Evolutionary conservation across 2,113 vertebrate genomes (phyloP).

Genomic region (Notothenia rossii): DNA sequence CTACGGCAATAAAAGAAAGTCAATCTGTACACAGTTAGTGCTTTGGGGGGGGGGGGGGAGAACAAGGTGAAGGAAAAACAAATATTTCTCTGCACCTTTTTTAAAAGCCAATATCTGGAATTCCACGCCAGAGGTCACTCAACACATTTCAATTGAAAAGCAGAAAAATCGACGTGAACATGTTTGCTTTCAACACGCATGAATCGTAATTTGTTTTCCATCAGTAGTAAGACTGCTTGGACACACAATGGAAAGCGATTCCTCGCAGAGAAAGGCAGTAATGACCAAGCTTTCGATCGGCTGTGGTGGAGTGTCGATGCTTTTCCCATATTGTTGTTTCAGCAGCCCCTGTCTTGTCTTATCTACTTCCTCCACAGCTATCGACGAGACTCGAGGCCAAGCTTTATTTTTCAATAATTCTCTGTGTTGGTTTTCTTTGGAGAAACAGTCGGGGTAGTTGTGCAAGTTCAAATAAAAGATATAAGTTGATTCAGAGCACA

Average conservation of each 20-base stretch:
- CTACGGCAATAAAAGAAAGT: constrained; percentile 32
- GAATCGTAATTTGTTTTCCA: constrained; percentile 1
- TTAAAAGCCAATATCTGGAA: constrained; percentile 32
- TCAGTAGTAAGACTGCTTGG: background rate
- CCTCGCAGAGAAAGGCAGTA: constrained; percentile 18
- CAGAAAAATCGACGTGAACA: background rate
- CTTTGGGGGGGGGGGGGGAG: background rate
- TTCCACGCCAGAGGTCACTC: constrained; percentile 27
- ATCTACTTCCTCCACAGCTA: constrained; percentile 45
- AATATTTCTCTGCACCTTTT: constrained; percentile 8
- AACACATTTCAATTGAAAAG: constrained; percentile 31
- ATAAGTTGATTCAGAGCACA: background rate
- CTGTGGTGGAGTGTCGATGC: constrained; percentile 24
- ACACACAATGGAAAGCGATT: constrained; percentile 33
- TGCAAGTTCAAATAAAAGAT: background rate
- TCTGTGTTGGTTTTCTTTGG: constrained; percentile 9
- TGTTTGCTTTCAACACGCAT: background rate
- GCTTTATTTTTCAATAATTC: constrained; percentile 23
- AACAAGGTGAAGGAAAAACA: constrained; percentile 5
- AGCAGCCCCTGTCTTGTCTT: constrained; percentile 51
- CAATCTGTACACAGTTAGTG: constrained; percentile 1
- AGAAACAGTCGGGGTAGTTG: background rate
- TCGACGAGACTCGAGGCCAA: constrained; percentile 44
- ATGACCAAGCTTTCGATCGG: constrained; percentile 33
- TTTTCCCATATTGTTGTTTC: constrained; percentile 58